Base-by-base conservation (phyloP, 2,797 vertebrate genomes). In the Amniataba percoides region DNA sequence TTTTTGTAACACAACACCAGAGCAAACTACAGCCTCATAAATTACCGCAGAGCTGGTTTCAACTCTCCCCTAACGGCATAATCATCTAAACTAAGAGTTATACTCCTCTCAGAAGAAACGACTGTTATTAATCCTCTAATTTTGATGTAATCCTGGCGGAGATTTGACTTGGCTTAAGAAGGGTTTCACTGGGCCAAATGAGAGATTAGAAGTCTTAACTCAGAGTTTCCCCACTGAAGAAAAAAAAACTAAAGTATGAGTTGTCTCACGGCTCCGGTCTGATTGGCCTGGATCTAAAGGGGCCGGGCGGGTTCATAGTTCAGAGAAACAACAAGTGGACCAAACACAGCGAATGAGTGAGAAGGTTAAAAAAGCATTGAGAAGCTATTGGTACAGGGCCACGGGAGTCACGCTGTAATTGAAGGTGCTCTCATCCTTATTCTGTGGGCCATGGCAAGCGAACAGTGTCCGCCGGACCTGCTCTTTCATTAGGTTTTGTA, bases 401-500 rank as follows among this genome's bases (percentile, higher is more conserved):
- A 36, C 25, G 3, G 62, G 71, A 85, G 78, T 81, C 82, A 39
- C 18, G 59, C 63, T 71, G 77, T 87, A 88, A 91, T 87, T 91
- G 87, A 84, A 90, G 88, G 82, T 57, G 72, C 74, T 87, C 75
- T 85, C 80, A 68, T 85, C 74, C 61, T 78, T 46, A 63, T 83
- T 88, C 82, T 79, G 49, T 31, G 31, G 69, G 68, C 74, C 63
- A 71, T 81, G 79, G 85, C 53, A 7, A 81, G 66, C 52, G 80
- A 89, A 67, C 81, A 62, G 77, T 80, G 82, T 89, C 81, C 78
- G 78, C 72, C 66, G 84, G 87, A 82, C 86, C 86, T 74, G 78
- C 76, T 77, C 86, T 89, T 89, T 93, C 90, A 92, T 93, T 91
- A 91, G 78, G 75, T 84, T 93, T 92, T 90, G 83, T 85, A 92